These are phyloP conservation scores for Globicephala melas DNA, from an alignment of 2,113 vertebrate genomes.

Conservation along the genomic window DNA sequence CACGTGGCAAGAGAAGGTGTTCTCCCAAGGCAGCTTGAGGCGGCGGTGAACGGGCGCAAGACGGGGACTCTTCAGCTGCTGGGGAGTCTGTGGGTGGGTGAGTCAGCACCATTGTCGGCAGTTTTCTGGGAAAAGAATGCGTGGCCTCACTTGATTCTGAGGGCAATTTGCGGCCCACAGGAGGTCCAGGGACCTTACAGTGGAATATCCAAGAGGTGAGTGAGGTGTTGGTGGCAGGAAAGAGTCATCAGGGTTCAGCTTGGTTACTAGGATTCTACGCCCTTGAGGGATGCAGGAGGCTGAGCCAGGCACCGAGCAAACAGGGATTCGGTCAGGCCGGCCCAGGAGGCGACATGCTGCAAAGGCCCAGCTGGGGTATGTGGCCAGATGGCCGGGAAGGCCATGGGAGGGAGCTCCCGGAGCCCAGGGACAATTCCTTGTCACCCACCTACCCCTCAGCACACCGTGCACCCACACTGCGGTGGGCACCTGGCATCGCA, in stretches of 20 bases:
- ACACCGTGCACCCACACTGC: accelerated
- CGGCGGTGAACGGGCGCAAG: accelerated
- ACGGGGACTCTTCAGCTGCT: background rate
- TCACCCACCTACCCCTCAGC: background rate
- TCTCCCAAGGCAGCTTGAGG: background rate
- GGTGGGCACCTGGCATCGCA: background rate
- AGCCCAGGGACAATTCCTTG: background rate
- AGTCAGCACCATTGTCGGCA: background rate
- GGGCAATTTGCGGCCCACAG: background rate
- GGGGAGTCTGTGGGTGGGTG: too few relatives aligned
- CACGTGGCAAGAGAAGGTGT: background rate
- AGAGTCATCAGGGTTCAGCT: background rate
- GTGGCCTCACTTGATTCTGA: background rate
- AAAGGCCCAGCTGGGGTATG: background rate
- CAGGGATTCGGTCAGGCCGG: background rate
- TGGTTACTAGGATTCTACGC: accelerated
- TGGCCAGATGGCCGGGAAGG: background rate
- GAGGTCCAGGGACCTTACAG: background rate
- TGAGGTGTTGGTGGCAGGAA: background rate
- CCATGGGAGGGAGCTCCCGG: background rate
- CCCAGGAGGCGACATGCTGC: background rate
- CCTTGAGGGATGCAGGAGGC: background rate
- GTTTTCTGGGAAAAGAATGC: background rate
- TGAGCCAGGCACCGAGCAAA: background rate
- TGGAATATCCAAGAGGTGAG: background rate